Evolutionary conservation across 2,797 vertebrate genomes (phyloP).

Genomic region (Molossus molossus): DNA sequence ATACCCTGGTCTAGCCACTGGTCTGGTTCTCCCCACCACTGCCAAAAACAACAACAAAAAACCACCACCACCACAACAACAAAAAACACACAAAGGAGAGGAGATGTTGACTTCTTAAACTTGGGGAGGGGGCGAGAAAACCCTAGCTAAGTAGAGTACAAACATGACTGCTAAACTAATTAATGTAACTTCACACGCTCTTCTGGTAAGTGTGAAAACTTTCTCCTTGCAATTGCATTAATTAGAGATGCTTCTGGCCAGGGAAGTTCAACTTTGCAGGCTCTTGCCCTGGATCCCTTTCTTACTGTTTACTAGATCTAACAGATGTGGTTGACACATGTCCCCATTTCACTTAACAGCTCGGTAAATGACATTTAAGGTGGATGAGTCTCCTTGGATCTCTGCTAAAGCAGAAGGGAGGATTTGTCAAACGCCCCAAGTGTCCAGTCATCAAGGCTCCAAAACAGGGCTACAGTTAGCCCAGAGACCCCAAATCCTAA

Average conservation of each 20-base stretch:
- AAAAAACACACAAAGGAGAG: neutral
- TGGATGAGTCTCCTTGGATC: constrained; percentile 84
- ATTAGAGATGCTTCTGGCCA: constrained; percentile 87
- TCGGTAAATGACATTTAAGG: constrained; percentile 89
- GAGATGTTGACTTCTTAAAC: constrained; percentile 62
- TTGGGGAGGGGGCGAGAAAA: neutral
- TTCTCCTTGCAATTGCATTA: constrained; percentile 88
- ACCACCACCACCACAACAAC: neutral
- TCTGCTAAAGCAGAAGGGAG: constrained; percentile 63
- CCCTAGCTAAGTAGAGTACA: constrained; percentile 69
- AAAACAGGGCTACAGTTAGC: constrained; percentile 21
- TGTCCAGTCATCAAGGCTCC: neutral
- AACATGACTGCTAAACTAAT: constrained; percentile 88
- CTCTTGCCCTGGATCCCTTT: constrained; percentile 81
- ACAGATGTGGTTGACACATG: constrained; percentile 89
- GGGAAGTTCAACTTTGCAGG: constrained; percentile 85
- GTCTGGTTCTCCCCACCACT: neutral
- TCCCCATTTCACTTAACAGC: constrained; percentile 87
- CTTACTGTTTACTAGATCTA: constrained; percentile 88
- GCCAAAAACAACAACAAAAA: neutral
- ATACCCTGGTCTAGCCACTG: constrained; percentile 77
- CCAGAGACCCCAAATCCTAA: neutral
- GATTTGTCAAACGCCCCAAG: constrained; percentile 17
- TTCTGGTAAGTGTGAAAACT: constrained; percentile 88
- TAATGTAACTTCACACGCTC: constrained; percentile 88